These are phyloP conservation scores for Zonitis immaculata DNA, from an alignment of 2,888 invertebrate species.

Conservation along the genomic window DNA sequence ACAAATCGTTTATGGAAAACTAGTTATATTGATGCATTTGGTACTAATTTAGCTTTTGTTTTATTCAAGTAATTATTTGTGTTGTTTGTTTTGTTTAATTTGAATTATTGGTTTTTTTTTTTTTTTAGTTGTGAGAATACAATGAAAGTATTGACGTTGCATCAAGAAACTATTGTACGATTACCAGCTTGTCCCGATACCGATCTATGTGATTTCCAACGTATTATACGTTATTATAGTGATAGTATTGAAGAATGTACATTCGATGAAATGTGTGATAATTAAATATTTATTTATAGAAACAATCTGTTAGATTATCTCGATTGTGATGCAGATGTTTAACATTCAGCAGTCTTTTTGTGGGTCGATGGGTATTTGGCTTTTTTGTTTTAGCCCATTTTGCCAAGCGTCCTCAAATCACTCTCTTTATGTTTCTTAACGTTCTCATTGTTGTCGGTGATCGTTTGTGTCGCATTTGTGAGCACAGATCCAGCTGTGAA, in stretches of 20 bases:
- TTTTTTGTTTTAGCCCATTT: too few species aligned
- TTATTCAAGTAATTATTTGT: conserved; percentile 42
- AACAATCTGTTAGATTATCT: too few species aligned
- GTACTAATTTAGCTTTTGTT: conserved; percentile 74
- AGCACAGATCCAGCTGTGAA: too few species aligned
- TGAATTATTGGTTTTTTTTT: conserved; percentile 2
- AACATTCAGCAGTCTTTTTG: too few species aligned
- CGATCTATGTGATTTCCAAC: conserved; percentile 62
- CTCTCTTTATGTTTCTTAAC: too few species aligned
- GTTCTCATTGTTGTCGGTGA: too few species aligned
- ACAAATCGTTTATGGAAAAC: conserved; percentile 55
- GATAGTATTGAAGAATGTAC: conserved; percentile 62
- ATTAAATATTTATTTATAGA: not conserved
- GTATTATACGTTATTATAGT: conserved; percentile 55
- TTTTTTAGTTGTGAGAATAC: conserved; percentile 42
- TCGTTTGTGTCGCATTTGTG: too few species aligned
- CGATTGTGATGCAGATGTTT: too few species aligned
- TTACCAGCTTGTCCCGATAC: conserved; percentile 63
- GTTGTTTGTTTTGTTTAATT: too few species aligned
- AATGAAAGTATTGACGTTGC: conserved; percentile 60
- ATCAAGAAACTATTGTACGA: conserved; percentile 68
- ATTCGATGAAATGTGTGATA: conserved; percentile 61
- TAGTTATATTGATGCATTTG: conserved; percentile 69
- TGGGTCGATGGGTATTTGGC: too few species aligned
- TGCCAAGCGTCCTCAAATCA: too few species aligned